A percentile compares a stretch with the other conserved stretches of the same genome.
These are phyloP conservation scores for Agelastica alni DNA, from an alignment of 2,888 invertebrate genomes.

Conservation along the genomic window DNA sequence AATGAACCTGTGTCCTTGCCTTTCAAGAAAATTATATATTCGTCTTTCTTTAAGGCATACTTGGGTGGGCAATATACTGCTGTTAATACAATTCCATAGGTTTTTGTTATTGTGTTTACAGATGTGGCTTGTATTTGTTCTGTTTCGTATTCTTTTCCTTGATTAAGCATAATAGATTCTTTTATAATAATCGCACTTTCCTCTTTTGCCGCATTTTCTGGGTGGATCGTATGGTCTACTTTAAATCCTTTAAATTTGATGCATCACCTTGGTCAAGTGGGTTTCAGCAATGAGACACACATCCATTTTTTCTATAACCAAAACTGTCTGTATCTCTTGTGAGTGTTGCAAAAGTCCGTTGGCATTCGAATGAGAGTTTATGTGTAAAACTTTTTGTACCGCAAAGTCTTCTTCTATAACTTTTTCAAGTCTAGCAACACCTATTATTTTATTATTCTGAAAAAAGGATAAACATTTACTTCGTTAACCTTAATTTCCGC, in stretches of 20 bases:
- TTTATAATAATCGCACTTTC: background rate
- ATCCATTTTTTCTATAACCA: background rate
- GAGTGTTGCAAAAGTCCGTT: background rate
- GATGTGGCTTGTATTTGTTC: background rate
- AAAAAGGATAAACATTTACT: no score
- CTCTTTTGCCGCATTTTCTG: background rate
- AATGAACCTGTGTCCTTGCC: no score
- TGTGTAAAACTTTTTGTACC: no score
- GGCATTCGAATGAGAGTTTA: no score
- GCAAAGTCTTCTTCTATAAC: no score
- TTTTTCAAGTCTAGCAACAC: no score
- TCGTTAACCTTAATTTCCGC: no score
- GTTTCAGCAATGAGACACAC: conserved; percentile 1
- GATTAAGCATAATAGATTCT: background rate
- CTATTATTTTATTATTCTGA: no score
- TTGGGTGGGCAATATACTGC: no score
- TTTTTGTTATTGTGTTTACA: background rate
- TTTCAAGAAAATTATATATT: no score
- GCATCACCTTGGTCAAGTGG: background rate
- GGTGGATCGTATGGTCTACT: background rate
- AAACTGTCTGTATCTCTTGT: background rate
- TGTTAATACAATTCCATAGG: no score
- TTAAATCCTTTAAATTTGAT: background rate
- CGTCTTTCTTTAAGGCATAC: no score
- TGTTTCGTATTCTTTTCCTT: background rate